These are phyloP conservation scores for Fragum fragum DNA, from an alignment of 2,888 invertebrate species.

Conservation along the genomic window DNA sequence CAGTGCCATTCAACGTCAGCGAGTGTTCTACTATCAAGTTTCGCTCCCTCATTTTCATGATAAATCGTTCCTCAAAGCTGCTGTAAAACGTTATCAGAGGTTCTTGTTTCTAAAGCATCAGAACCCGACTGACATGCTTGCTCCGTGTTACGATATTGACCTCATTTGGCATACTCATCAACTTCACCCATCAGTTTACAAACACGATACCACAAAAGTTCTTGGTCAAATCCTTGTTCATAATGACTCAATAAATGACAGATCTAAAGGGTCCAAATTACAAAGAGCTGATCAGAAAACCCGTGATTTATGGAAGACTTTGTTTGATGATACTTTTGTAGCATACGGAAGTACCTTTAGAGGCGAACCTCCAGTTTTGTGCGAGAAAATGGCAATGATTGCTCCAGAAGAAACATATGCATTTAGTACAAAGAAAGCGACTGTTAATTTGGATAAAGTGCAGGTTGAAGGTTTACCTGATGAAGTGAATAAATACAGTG, in stretches of 20 bases:
- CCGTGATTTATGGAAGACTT: conserved; percentile 86
- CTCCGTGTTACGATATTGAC: conserved; percentile 88
- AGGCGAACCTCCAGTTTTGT: conserved; percentile 85
- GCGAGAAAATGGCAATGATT: conserved; percentile 85
- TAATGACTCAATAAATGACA: conserved; percentile 87
- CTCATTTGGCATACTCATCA: conserved; percentile 88
- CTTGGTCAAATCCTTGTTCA: conserved; percentile 87
- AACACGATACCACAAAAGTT: conserved; percentile 81
- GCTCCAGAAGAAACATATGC: conserved; percentile 78
- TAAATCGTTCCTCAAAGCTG: conserved; percentile 86
- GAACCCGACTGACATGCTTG: conserved; percentile 87
- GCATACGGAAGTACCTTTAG: conserved; percentile 87
- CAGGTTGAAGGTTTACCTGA: conserved; percentile 75
- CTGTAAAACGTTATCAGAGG: conserved; percentile 86
- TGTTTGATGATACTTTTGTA: conserved; percentile 86
- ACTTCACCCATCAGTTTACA: conserved; percentile 85
- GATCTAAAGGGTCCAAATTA: conserved; percentile 86
- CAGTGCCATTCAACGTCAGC: conserved; percentile 86
- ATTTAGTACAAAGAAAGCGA: conserved; percentile 81
- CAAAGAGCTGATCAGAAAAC: conserved; percentile 86
- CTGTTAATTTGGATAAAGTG: conserved; percentile 72
- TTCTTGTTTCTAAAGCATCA: conserved; percentile 87
- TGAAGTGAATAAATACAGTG: conserved; percentile 77
- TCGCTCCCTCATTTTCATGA: conserved; percentile 88
- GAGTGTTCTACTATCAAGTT: conserved; percentile 88